Evolutionary conservation across 2,113 vertebrate species (phyloP).

Genomic region (human): DNA sequence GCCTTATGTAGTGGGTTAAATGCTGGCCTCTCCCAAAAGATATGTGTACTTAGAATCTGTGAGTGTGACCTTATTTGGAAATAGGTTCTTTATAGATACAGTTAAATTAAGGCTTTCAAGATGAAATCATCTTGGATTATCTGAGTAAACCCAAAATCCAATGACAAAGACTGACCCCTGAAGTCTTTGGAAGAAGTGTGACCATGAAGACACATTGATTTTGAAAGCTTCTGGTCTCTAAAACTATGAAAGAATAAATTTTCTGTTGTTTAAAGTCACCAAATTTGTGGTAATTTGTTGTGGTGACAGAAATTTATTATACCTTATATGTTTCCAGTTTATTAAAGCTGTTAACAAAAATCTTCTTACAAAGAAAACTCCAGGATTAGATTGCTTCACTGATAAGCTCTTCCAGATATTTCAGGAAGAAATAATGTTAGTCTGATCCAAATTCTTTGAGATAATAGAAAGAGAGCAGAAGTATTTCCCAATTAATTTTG

Average conservation of each 20-base stretch:
- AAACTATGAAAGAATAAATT: background rate
- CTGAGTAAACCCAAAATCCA: background rate
- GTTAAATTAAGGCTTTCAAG: background rate
- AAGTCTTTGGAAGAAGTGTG: background rate
- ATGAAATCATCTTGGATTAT: background rate
- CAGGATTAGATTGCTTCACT: background rate
- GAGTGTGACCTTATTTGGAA: background rate
- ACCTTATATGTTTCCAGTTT: background rate
- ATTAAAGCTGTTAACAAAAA: background rate
- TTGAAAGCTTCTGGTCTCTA: background rate
- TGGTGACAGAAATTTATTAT: background rate
- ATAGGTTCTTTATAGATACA: background rate
- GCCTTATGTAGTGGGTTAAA: background rate
- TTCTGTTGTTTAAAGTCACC: background rate
- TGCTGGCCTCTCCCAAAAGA: background rate
- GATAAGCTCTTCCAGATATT: background rate
- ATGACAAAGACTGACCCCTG: background rate
- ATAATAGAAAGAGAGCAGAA: background rate
- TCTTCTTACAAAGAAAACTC: background rate
- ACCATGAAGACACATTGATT: background rate
- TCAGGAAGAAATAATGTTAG: background rate
- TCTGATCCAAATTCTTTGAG: slow-evolving; percentile 4
- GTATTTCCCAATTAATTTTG: background rate
- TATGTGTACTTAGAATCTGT: background rate
- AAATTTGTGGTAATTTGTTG: background rate